A percentile compares a stretch with the other conserved stretches of the same genome.
These are phyloP conservation scores for Lycia hirtaria DNA, from an alignment of 2,888 invertebrate species.

Conservation along the genomic window DNA sequence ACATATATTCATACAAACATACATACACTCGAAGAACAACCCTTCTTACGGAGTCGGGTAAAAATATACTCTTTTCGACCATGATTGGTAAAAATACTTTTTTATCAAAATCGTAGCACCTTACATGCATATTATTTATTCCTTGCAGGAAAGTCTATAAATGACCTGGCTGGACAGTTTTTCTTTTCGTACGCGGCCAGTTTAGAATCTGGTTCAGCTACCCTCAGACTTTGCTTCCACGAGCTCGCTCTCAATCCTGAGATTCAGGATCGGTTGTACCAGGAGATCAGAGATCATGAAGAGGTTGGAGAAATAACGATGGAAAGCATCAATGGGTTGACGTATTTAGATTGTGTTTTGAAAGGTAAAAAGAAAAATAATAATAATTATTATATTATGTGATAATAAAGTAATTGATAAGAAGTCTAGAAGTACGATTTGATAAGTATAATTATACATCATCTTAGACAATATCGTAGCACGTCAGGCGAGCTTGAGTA, in stretches of 20 bases:
- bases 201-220: constrained; percentile 66
- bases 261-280: constrained; percentile 69
- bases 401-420: too few species aligned
- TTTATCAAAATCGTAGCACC: background rate
- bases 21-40: too few species aligned
- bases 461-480: too few species aligned
- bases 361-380: constrained; percentile 50
- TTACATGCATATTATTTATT: constrained; percentile 10
- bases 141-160: constrained; percentile 64
- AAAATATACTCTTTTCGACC: too few species aligned
- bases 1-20: too few species aligned
- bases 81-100: background rate
- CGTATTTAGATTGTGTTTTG: constrained; percentile 64
- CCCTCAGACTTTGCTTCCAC: constrained; percentile 63
- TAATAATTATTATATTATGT: background rate
- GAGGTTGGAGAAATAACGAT: constrained; percentile 50
- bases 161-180: constrained; percentile 70
- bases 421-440: too few species aligned
- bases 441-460: too few species aligned
- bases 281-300: constrained; percentile 57
- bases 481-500: too few species aligned
- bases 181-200: constrained; percentile 74
- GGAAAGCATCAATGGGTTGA: constrained; percentile 57
- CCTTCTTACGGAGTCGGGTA: too few species aligned
- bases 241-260: constrained; percentile 59